Base-by-base conservation (phyloP, 1,140 invertebrate species). In the Alviniconcha marisindica region DNA sequence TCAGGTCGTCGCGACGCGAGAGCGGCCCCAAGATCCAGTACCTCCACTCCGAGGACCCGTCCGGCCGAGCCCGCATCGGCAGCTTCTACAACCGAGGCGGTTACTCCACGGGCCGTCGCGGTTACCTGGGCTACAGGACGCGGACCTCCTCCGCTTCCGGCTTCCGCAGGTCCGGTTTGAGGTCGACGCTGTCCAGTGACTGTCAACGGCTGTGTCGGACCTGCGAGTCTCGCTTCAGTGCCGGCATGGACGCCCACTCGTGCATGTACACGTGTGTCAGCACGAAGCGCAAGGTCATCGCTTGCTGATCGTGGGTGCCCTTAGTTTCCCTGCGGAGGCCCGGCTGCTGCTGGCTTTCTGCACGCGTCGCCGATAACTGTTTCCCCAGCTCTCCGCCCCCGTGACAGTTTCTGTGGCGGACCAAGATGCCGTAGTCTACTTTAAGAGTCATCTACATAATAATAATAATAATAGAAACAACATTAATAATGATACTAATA, bases 231-330 rank as follows among this genome's bases (percentile, higher is more conserved):
- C 56, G 60, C 40, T 80, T 66, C 40, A 80, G 56, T 2, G 54
- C 78, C 31, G 33, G 7, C 56, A 60, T 84, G 40, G 77, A 80
- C 66, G 66, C 66, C 1, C 69, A 84, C 56, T 33, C 63, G 7
- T 84, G 83, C 33, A 54, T 84, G 44, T 79, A 60, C 77, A 84
- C 77, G 10, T 84, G 83, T 24, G 77, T 79, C 48, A 54, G 44
- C 5, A 79, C 83, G 24, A 80, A 51, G 31, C 33, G 66, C 15
- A 12, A 44, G 44, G 33, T 60, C 0, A 54, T 84, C 3, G 15
- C 31, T 31, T 84, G 83, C 77, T 84, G 77, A 79, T 15, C 15
- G 4, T n/a, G n/a, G n/a, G n/a, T n/a, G n/a, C n/a, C n/a, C n/a
- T n/a, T n/a, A n/a, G n/a, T n/a, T n/a, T n/a, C n/a, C n/a, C n/a